Base-by-base conservation (phyloP, 2,797 vertebrate genomes). In the Manis crassicaudata region DNA sequence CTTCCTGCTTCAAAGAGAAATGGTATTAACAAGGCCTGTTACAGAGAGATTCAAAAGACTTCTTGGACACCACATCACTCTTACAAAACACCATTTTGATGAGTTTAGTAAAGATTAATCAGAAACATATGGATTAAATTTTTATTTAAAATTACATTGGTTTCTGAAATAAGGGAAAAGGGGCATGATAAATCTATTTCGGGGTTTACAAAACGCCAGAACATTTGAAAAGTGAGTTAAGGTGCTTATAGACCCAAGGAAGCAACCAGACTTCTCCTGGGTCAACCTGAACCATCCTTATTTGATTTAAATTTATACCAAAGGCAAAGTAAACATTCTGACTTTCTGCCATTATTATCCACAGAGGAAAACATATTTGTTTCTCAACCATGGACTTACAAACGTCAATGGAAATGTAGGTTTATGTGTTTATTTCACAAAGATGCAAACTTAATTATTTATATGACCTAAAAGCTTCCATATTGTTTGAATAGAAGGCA, bases 1-100 rank as follows among this genome's bases (percentile, higher is more conserved):
- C 96, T 97, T 97, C 84, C 84, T 96, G 90, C 97, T 97, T 97
- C 96, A 97, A 97, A 98, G 94, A 94, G 94, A 97, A 98, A 81
- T 93, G 43, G 92, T 95, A 88, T 93, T 97, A 97, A 85, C 96
- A 96, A 96, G 93, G 84, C n/a, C 93, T 96, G 85, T 96, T 95
- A 88, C 70, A 83, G 90, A 96, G 73, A 84, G 23, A 88, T 92
- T 97, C 89, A 83, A 77, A 95, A 97, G 84, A 46, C 75, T 90
- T 95, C 88, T 93, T 95, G 93, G 95, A 95, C 73, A 87, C 84
- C 97, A 97, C 92, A 77, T 97, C 96, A 88, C 85, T 96, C 82
- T 97, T 96, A 94, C 84, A 95, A 97, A 98, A 96, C 92, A 97
- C 81, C 94, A 96, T 97, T 96, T 97, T 97, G 96, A 95, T 95